Base-by-base conservation (phyloP, 2,113 vertebrate genomes). In the Delphinus delphis region DNA sequence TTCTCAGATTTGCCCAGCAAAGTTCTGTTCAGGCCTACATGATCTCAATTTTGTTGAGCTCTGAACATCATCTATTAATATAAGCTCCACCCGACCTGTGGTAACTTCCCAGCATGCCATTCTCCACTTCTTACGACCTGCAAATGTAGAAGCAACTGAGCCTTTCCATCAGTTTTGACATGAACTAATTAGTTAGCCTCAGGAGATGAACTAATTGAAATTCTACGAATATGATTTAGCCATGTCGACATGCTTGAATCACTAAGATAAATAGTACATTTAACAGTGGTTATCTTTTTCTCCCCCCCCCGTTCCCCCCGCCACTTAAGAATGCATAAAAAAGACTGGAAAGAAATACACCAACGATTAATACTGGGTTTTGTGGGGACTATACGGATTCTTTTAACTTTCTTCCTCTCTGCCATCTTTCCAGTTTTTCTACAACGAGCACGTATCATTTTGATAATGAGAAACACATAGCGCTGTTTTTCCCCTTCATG, bases 201-300 rank as follows among this genome's bases (percentile, higher is more conserved):
- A 95, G 98, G 98, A 98, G 98, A 97, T 47, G 83, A 93, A 95
- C 96, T 97, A 98, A 98, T 98, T 98, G 97, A 97, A 95, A 98
- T 98, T 98, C 96, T 96, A 82, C 97, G 96, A 97, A 92, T 98
- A 96, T 91, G 96, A 98, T 97, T 96, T 98, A 98, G 97, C 97
- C 96, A 65, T 96, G 96, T 97, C 65, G 92, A 93, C 87, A 82
- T 97, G 83, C 98, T 96, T 94, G 55, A 93, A 60, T 98, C 96
- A 83, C 53, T 96, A 97, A 98, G 96, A 97, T 92, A 97, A 98
- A 96, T 60, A 88, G 77, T 96, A 90, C 38, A 47, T 95, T 93
- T 91, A 9, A 90, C 71, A 96, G 84, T 71, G 44, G 15, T 93
- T 92, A 67, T 95, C 18, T 70, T 31, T 83, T 71, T 87, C 63